A percentile compares a stretch with the other conserved stretches of the same genome.
These are phyloP conservation scores for Phaethornis superciliosus DNA, from an alignment of 2,113 vertebrate species.

Conservation along the genomic window DNA sequence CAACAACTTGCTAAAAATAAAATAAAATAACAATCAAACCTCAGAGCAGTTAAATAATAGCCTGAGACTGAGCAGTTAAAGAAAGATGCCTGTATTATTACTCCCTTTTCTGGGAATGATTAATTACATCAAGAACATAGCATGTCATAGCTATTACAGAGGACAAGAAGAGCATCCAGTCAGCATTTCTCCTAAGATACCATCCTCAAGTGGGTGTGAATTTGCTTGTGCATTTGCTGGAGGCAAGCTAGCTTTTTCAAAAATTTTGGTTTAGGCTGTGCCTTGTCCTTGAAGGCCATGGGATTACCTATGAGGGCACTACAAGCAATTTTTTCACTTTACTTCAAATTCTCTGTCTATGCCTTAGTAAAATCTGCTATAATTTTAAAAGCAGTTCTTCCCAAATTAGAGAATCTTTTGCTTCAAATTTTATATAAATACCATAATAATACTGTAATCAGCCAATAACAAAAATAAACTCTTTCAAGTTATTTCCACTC, in stretches of 20 bases:
- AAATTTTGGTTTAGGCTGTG: background rate
- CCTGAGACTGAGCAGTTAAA: background rate
- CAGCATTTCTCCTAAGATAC: background rate
- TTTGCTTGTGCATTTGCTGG: background rate
- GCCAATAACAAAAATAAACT: background rate
- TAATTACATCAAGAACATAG: background rate
- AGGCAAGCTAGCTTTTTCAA: background rate
- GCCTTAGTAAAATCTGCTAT: background rate
- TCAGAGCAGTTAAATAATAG: slow-evolving; percentile 40
- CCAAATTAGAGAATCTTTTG: background rate
- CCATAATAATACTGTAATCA: background rate
- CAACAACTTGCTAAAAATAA: slow-evolving; percentile 15
- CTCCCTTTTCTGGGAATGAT: background rate
- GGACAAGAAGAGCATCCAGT: background rate
- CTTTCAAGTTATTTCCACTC: background rate
- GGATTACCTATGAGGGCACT: background rate
- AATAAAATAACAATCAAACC: slow-evolving; percentile 7
- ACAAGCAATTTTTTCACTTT: background rate
- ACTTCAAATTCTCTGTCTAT: background rate
- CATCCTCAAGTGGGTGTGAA: background rate
- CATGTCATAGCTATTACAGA: background rate
- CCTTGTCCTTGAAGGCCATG: background rate
- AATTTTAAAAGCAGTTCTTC: background rate
- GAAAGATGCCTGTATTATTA: background rate
- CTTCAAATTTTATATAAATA: background rate